Evolutionary conservation across 1,140 invertebrate species (phyloP).

Genomic region (Drosophila melanica): DNA sequence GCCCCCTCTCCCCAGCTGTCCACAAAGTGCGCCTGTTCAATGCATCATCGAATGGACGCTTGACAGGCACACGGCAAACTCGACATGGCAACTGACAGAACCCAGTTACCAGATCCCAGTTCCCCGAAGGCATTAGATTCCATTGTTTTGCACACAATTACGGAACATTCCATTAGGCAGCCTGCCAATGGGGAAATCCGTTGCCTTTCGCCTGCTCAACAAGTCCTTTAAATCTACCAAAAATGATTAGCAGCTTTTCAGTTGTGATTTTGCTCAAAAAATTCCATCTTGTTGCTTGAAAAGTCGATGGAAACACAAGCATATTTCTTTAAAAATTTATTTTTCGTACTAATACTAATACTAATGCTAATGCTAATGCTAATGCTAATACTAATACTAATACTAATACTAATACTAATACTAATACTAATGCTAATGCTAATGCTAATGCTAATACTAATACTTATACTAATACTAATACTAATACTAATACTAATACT

Average conservation of each 20-base stretch:
- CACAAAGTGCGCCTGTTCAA: slow-evolving; percentile 5
- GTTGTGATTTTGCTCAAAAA: background rate
- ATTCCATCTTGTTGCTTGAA: no score
- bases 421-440: no score
- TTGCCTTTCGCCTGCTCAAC: slow-evolving; percentile 12
- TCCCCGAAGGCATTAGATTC: slow-evolving; percentile 28
- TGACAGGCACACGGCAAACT: slow-evolving; percentile 27
- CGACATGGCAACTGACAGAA: slow-evolving; percentile 15
- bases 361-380: no score
- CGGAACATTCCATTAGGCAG: slow-evolving; percentile 20
- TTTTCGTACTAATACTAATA: no score
- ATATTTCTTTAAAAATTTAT: no score
- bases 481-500: no score
- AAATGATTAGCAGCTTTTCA: background rate
- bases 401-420: no score
- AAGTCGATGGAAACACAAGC: no score
- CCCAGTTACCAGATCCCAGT: background rate
- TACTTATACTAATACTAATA: no score
- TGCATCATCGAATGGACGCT: slow-evolving; percentile 42
- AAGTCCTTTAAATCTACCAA: slow-evolving; percentile 7
- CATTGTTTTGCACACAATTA: slow-evolving; percentile 25
- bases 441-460: no score
- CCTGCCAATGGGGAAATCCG: slow-evolving; percentile 22
- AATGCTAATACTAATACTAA: no score
- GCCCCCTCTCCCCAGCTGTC: background rate